Evolutionary conservation across 2,113 vertebrate species (phyloP).

Genomic region (Halcyon malimbica): DNA sequence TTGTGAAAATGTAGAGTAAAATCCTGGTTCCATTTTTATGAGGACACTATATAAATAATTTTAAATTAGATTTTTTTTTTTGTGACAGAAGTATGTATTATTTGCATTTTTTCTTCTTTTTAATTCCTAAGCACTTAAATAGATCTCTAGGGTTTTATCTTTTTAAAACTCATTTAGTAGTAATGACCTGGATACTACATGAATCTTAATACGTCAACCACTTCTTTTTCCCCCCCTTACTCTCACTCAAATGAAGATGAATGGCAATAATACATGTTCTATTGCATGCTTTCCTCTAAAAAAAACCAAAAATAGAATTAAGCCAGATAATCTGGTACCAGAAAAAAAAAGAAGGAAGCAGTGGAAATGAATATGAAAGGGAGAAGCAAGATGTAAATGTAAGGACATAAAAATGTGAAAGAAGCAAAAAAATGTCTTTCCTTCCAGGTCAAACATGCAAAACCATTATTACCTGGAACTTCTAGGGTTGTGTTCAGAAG

Average conservation of each 20-base stretch:
- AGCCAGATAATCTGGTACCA: not conserved
- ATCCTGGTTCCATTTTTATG: not conserved
- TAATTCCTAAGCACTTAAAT: not conserved
- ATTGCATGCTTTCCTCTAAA: not conserved
- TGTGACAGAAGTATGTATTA: not conserved
- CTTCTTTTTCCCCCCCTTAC: not conserved
- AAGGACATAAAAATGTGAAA: not conserved
- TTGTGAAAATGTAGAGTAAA: not conserved
- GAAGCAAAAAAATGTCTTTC: not conserved
- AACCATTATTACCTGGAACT: not conserved
- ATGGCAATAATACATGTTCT: not conserved
- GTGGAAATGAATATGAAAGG: too few relatives aligned
- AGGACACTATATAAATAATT: not conserved
- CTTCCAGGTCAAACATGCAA: not conserved
- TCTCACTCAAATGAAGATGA: not conserved
- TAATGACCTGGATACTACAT: not conserved
- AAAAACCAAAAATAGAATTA: not conserved
- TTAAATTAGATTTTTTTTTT: not conserved
- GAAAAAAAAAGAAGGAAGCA: not conserved
- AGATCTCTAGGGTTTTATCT: not conserved
- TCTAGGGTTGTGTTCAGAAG: not conserved
- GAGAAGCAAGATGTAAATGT: not conserved
- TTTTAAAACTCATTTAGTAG: not conserved
- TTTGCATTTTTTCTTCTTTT: not conserved
- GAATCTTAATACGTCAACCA: not conserved